A percentile compares a stretch with the other conserved stretches of the same genome.
Conservation (phyloP, 1,140 invertebrate species). For the Drosophila rhopaloa region DNA sequence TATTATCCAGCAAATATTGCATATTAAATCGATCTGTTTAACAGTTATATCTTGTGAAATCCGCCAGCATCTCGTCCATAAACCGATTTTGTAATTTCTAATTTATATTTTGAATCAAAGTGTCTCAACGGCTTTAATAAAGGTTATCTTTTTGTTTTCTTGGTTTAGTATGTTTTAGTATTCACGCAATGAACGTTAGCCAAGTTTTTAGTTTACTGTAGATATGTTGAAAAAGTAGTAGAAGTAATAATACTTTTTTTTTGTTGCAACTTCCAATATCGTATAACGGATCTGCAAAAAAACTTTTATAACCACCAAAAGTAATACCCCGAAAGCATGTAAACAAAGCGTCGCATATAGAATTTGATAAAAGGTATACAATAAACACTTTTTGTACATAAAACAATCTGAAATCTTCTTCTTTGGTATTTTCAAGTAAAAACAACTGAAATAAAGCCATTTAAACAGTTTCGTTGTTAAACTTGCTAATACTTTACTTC, state of each 20-base stretch:
- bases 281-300: constrained; percentile 20
- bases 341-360: constrained; percentile 56
- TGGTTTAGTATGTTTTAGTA: constrained; percentile 26
- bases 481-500: constrained; percentile 45
- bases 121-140: constrained; percentile 76
- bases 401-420: constrained; percentile 30
- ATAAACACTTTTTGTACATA: constrained; percentile 58
- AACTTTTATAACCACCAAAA: constrained; percentile 53
- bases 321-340: constrained; percentile 58
- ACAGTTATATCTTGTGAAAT: constrained; percentile 13
- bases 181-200: constrained; percentile 74
- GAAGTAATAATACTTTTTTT: constrained; percentile 45
- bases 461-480: constrained; percentile 54
- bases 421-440: constrained; percentile 18
- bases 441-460: constrained; percentile 36
- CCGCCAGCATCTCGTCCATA: constrained; percentile 9
- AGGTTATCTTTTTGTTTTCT: constrained; percentile 46
- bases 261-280: constrained; percentile 54
- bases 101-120: constrained; percentile 59
- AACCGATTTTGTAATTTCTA: constrained; percentile 30
- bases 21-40: background rate
- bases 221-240: constrained; percentile 38
- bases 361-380: constrained; percentile 8
- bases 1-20: background rate
- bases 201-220: constrained; percentile 59